Conservation (phyloP, 2,888 invertebrate species). For the Eutolmus rufibarbis region DNA sequence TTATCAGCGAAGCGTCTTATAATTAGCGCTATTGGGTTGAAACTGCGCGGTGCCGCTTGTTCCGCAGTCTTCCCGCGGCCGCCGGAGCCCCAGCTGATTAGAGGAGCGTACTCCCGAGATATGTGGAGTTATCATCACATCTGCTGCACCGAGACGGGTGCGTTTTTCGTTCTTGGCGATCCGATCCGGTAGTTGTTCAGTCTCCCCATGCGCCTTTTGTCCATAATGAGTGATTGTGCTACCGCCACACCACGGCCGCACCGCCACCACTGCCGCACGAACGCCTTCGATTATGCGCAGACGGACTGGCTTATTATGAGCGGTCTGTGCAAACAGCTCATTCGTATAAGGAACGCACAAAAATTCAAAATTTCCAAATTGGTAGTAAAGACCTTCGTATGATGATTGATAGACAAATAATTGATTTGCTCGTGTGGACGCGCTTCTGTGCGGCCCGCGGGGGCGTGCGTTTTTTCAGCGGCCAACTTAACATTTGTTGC, state of each 20-base stretch:
- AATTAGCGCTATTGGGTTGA: slow-evolving; percentile 12
- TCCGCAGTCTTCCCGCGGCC: neutral
- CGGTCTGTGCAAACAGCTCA: neutral
- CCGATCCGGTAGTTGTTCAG: neutral
- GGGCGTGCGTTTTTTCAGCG: neutral
- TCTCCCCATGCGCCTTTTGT: neutral
- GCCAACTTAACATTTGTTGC: neutral
- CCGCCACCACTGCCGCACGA: neutral
- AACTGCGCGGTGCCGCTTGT: neutral
- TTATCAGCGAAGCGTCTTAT: slow-evolving; percentile 10
- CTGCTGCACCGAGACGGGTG: neutral
- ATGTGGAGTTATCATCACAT: neutral
- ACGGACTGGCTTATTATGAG: neutral
- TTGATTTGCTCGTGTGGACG: neutral
- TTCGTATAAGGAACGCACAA: neutral
- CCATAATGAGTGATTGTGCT: neutral
- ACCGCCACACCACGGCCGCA: neutral
- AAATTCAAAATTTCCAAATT: neutral
- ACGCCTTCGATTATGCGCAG: neutral
- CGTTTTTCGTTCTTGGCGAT: neutral
- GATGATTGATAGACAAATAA: neutral
- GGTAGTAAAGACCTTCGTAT: neutral
- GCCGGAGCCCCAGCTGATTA: neutral
- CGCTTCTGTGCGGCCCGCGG: neutral
- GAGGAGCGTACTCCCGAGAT: neutral